Evolutionary conservation across 2,113 vertebrate genomes (phyloP).

Genomic region (Eclectus roratus): DNA sequence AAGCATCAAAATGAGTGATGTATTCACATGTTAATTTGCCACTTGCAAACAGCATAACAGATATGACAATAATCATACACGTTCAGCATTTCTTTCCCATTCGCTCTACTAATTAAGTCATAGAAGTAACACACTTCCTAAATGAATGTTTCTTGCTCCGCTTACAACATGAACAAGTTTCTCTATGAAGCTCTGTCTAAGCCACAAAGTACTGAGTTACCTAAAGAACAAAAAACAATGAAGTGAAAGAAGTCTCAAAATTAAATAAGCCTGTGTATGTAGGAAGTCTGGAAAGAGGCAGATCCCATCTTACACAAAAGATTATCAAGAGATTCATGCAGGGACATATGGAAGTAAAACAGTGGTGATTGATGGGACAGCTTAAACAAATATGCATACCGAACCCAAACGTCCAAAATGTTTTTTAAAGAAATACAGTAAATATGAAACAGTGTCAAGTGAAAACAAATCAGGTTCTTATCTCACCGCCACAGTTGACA

Average conservation of each 20-base stretch:
- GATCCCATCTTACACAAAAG: neutral
- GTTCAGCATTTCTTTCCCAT: neutral
- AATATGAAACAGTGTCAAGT: conserved; percentile 33
- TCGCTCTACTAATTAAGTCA: neutral
- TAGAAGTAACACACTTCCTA: neutral
- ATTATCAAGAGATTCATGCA: neutral
- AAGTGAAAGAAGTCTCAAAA: neutral
- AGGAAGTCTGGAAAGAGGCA: neutral
- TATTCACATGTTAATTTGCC: neutral
- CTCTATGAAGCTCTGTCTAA: neutral
- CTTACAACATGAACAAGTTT: neutral
- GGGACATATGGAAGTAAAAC: neutral
- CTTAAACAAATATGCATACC: conserved; percentile 8
- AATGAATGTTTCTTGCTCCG: neutral
- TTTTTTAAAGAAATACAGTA: conserved; percentile 18
- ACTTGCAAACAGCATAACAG: neutral
- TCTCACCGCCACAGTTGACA: neutral
- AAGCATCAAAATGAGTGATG: neutral
- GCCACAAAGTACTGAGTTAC: neutral
- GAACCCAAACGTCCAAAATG: neutral
- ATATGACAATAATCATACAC: neutral
- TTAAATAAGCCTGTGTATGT: neutral
- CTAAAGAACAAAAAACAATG: neutral
- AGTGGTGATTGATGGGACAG: neutral
- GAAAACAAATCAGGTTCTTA: conserved; percentile 44